These are phyloP conservation scores for Pseudopipra pipra DNA, from an alignment of 2,113 vertebrate genomes.

Conservation along the genomic window DNA sequence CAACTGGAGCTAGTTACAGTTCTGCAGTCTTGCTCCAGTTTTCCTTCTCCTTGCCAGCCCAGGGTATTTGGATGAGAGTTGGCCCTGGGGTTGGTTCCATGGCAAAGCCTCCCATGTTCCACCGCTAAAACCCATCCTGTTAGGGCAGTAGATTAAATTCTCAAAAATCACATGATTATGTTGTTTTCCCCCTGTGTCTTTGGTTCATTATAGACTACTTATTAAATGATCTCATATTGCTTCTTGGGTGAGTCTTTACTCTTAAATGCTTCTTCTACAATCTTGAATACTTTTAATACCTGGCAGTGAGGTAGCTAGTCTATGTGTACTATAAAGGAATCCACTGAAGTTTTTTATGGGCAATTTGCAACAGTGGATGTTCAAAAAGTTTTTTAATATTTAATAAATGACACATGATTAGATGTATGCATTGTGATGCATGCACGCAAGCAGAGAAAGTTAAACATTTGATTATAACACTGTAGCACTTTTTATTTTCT, in stretches of 20 bases:
- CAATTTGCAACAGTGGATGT: not conserved
- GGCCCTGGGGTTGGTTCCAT: not conserved
- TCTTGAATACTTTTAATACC: not conserved
- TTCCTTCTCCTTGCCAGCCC: not conserved
- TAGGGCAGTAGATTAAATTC: not conserved
- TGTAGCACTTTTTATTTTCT: conserved; percentile 1
- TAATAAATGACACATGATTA: not conserved
- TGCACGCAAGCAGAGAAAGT: not conserved
- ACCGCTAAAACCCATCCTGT: not conserved
- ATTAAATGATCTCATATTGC: not conserved
- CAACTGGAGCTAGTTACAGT: not conserved
- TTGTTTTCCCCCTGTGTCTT: not conserved
- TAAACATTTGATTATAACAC: not conserved
- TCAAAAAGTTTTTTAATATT: not conserved
- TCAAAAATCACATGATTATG: not conserved
- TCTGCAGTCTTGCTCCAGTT: not conserved
- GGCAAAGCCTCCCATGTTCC: not conserved
- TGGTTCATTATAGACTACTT: not conserved
- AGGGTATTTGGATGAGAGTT: not conserved
- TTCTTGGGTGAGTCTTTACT: not conserved
- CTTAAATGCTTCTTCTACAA: not conserved
- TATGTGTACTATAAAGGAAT: not conserved
- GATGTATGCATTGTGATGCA: not conserved
- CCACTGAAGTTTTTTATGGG: not conserved
- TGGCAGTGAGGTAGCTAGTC: not conserved